Evolutionary conservation across 2,888 invertebrate species (phyloP).

Genomic region (Trissolcus japonicus): DNA sequence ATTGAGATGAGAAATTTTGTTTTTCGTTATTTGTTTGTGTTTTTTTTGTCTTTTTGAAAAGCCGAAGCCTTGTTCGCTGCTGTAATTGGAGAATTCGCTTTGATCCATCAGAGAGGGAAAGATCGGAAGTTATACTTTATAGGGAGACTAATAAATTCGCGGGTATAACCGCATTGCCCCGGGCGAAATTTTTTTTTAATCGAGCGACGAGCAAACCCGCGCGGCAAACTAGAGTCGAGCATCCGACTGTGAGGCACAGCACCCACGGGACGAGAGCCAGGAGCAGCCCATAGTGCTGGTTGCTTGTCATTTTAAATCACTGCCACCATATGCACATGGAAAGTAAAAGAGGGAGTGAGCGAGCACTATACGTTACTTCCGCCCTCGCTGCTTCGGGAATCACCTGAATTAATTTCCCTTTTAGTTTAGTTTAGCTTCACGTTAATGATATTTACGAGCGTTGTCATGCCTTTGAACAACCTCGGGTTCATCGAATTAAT

Average conservation of each 20-base stretch:
- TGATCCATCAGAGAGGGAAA: slow-evolving; percentile 40
- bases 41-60: neutral
- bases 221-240: slow-evolving; percentile 60
- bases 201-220: slow-evolving; percentile 66
- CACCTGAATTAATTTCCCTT: slow-evolving; percentile 69
- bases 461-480: slow-evolving; percentile 50
- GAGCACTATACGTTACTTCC: slow-evolving; percentile 46
- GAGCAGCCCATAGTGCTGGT: slow-evolving; percentile 64
- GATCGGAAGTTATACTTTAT: slow-evolving; percentile 56
- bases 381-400: slow-evolving; percentile 58
- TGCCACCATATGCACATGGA: slow-evolving; percentile 61
- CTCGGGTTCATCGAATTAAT: slow-evolving; percentile 51
- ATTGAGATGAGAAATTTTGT: too few species aligned
- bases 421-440: slow-evolving; percentile 62
- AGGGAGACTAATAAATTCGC: slow-evolving; percentile 72
- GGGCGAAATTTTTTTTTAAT: slow-evolving; percentile 73
- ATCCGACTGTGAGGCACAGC: slow-evolving; percentile 72
- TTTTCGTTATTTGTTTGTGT: too few species aligned
- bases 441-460: slow-evolving; percentile 65
- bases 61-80: neutral
- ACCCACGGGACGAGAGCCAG: slow-evolving; percentile 71
- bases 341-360: slow-evolving; percentile 31
- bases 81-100: slow-evolving; percentile 43
- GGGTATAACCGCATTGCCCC: slow-evolving; percentile 70
- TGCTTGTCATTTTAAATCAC: slow-evolving; percentile 75